Evolutionary conservation across 2,888 invertebrate species (phyloP), one percentile per base, ranked within the genome.

Genomic region (Torymus aiolomorphi): DNA sequence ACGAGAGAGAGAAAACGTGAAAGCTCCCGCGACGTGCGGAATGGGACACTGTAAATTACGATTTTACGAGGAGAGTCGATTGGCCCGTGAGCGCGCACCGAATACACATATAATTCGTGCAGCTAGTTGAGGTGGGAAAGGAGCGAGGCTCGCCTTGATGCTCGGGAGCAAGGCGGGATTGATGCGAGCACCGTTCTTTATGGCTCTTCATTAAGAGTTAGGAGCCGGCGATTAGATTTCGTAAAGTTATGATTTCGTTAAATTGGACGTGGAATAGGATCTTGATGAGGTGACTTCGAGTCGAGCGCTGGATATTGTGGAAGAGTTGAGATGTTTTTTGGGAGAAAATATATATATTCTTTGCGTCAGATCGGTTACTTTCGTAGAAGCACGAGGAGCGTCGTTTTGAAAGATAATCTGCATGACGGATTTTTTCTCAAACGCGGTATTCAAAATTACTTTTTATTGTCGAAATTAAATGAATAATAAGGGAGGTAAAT

Each of bases 1-100:
- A 18, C 62, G 62, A 31, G 16, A 24, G 65, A 56, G 49, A 31
- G 18, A 51, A 42, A 57, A 20, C 57, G 61, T 8, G 14, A 13
- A 51, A 49, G 51, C 10, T 65, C 49, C 54, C 49, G n/a, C 62
- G 14, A 54, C 16, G 20, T 56, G 49, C 20, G 18, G 74, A 76
- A 76, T 69, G 69, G 76, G 76, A 69, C 76, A 76, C 62, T 69
- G 76, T 77, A 71, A 77, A 71, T 71, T 65, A 59, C 56, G 63
- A 56, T 71, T 77, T 77, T 77, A 77, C 71, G 77, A 49, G 24
- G 16, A 71, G 31, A 67, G 75, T 51, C 66, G n/a, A 74, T 74
- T 66, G 66, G 42, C 24, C 62, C 31, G 59, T 18, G 49, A 57
- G 18, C 5, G 12, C 42, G 31, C 42, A 57, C 54, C 65, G 57